phyloP scores from a whole-genome alignment of 2,888 invertebrate genomes.

The Crocallis elinguaria region DNA sequence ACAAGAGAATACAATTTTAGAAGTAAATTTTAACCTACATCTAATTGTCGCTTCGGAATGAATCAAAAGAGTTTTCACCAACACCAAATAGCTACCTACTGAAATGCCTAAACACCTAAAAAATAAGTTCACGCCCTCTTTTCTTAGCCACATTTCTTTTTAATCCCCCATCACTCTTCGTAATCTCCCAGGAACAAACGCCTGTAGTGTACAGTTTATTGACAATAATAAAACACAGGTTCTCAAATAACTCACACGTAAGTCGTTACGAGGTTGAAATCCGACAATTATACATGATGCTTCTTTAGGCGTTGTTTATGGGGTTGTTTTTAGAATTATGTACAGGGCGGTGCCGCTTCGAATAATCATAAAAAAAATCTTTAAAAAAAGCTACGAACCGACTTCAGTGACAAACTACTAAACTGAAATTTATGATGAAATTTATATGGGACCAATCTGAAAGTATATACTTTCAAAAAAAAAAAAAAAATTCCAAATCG shows the following conservation, averaged over 20 bases:
- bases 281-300: slow-evolving; percentile 68
- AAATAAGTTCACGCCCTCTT: slow-evolving; percentile 1
- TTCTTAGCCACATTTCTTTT: slow-evolving; percentile 13
- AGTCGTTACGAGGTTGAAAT: slow-evolving; percentile 65
- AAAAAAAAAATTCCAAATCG: too few species aligned
- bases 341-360: slow-evolving; percentile 43
- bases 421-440: too few species aligned
- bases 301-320: slow-evolving; percentile 69
- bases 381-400: not conserved
- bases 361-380: not conserved
- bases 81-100: too few species aligned
- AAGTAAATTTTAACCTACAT: too few species aligned
- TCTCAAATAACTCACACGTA: slow-evolving; percentile 30
- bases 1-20: too few species aligned
- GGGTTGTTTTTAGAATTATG: slow-evolving; percentile 56
- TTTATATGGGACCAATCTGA: too few species aligned
- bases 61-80: too few species aligned
- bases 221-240: slow-evolving; percentile 34
- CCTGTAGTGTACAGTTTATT: slow-evolving; percentile 35
- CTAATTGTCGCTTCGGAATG: too few species aligned
- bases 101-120: not conserved
- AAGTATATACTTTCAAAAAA: too few species aligned
- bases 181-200: slow-evolving; percentile 30
- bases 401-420: too few species aligned
- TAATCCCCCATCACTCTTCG: slow-evolving; percentile 28